Evolutionary conservation across 2,797 vertebrate genomes (phyloP).

Genomic region (Odontamblyopus lacepedii): DNA sequence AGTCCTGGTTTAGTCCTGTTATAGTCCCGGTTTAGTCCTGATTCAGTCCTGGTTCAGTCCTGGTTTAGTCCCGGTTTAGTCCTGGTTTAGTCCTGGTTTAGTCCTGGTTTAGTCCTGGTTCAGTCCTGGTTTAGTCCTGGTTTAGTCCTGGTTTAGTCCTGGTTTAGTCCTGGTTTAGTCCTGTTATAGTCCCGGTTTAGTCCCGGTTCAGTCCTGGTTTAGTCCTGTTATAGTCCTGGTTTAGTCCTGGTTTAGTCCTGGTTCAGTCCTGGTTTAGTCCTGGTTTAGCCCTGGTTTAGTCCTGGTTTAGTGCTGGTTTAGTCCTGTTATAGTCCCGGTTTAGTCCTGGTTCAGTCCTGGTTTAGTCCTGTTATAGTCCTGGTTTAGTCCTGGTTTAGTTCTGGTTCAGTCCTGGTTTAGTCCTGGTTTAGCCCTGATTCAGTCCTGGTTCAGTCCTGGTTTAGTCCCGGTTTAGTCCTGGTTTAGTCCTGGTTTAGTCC

Average conservation of each 20-base stretch:
- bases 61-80: neutral
- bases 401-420: neutral
- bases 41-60: neutral
- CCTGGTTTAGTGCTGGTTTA: neutral
- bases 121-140: neutral
- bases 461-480: neutral
- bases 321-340: neutral
- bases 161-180: neutral
- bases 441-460: neutral
- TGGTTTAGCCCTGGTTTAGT: neutral
- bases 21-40: neutral
- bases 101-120: too few relatives aligned
- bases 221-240: neutral
- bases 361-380: neutral
- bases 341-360: neutral
- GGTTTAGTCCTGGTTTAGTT: conserved; percentile 1
- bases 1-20: neutral
- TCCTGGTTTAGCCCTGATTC: neutral
- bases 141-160: neutral
- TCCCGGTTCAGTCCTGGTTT: neutral
- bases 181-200: neutral
- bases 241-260: neutral
- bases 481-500: too few relatives aligned
- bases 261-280: neutral
- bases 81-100: neutral